A percentile compares a stretch with the other conserved stretches of the same genome.
These are phyloP conservation scores for Coreius guichenoti DNA, from an alignment of 2,797 vertebrate species.

Conservation along the genomic window DNA sequence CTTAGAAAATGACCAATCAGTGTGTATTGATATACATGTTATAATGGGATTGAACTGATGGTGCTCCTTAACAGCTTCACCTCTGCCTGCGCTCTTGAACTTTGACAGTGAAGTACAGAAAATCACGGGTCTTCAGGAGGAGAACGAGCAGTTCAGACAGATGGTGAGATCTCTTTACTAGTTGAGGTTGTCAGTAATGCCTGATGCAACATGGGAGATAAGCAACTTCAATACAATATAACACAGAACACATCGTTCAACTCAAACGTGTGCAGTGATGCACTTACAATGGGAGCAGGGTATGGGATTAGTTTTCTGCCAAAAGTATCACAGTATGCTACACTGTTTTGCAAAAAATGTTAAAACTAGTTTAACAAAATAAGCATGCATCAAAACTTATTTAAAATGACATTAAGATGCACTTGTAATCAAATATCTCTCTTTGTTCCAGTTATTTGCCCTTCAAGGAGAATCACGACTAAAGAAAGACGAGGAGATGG, in stretches of 20 bases:
- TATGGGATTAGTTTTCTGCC: neutral
- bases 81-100: slow-evolving; percentile 91
- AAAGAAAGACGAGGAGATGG: slow-evolving; percentile 79
- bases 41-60: neutral
- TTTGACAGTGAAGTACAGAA: slow-evolving; percentile 93
- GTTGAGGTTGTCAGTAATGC: neutral
- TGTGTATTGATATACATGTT: no score
- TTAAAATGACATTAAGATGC: no score
- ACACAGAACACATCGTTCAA: neutral
- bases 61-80: slow-evolving; percentile 82
- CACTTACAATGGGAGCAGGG: neutral
- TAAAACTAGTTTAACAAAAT: no score
- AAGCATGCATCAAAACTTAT: neutral
- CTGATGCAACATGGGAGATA: neutral
- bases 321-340: neutral
- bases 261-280: neutral
- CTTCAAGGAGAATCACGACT: slow-evolving; percentile 86
- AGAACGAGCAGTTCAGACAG: slow-evolving; percentile 91
- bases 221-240: neutral
- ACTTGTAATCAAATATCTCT: neutral
- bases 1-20: neutral
- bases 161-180: slow-evolving; percentile 73
- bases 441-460: slow-evolving; percentile 85
- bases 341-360: neutral
- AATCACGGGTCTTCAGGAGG: slow-evolving; percentile 84